Percentiles rank a stretch among this genome's conserved stretches.
Conservation (phyloP, 2,888 invertebrate species). For the Carterocephalus palaemon region DNA sequence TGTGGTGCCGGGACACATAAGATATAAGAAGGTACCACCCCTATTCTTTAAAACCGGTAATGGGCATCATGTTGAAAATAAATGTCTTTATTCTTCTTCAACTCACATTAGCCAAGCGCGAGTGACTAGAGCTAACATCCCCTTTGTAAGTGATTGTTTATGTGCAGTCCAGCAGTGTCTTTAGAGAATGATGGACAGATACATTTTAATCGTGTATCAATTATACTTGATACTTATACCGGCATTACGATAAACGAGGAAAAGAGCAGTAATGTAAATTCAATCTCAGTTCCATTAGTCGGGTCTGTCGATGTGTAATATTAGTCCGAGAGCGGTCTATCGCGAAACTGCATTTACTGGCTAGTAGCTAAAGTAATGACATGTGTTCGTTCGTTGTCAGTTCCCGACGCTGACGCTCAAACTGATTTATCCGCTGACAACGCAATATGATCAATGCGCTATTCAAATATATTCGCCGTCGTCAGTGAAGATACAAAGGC, state of each 20-base stretch:
- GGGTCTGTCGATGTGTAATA: constrained; percentile 49
- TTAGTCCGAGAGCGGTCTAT: constrained; percentile 56
- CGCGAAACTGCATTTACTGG: constrained; percentile 61
- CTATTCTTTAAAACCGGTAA: no score
- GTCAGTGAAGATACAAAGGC: constrained; percentile 19
- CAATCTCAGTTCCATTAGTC: constrained; percentile 51
- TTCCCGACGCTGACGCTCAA: constrained; percentile 44
- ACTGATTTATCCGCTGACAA: constrained; percentile 50
- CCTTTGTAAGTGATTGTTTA: no score
- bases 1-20: no score
- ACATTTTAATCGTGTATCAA: background rate
- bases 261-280: constrained; percentile 52
- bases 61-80: no score
- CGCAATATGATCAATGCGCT: constrained; percentile 24
- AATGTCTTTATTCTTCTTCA: no score
- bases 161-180: no score
- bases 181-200: no score
- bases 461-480: constrained; percentile 23
- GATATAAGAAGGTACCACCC: no score
- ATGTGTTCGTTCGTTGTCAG: constrained; percentile 25
- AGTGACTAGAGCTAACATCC: no score
- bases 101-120: no score
- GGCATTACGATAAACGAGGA: no score
- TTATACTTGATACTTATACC: no score
- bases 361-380: constrained; percentile 24